Percentiles rank a stretch among this genome's conserved stretches.
Evolutionary conservation across 2,797 vertebrate genomes (phyloP).

Genomic region (Champsocephalus gunnari): DNA sequence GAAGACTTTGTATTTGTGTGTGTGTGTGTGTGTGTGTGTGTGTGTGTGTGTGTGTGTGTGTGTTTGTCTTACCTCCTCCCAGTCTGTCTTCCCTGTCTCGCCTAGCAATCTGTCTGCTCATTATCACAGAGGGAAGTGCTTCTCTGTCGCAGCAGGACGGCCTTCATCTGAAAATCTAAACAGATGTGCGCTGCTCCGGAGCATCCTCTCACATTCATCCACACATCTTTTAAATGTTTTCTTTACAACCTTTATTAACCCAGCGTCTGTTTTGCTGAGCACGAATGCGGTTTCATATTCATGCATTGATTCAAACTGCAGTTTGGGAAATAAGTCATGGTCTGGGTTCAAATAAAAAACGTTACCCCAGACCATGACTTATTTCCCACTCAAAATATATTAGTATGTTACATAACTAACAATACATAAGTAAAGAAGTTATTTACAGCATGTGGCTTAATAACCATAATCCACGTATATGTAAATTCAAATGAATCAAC

Average conservation of each 20-base stretch:
- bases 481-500: too few relatives aligned
- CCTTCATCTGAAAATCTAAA: slow-evolving; percentile 37
- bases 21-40: slow-evolving; percentile 25
- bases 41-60: slow-evolving; percentile 38
- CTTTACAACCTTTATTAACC: slow-evolving; percentile 36
- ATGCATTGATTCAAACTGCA: slow-evolving; percentile 9
- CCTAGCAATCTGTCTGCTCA: slow-evolving; percentile 62
- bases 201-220: slow-evolving; percentile 41
- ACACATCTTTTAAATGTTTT: slow-evolving; percentile 40
- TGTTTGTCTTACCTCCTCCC: slow-evolving; percentile 47
- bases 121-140: slow-evolving; percentile 72
- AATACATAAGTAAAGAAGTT: too few relatives aligned
- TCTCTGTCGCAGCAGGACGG: slow-evolving; percentile 51
- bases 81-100: slow-evolving; percentile 48
- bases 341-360: too few relatives aligned
- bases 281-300: slow-evolving; percentile 14
- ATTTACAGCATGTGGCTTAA: too few relatives aligned
- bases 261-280: slow-evolving; percentile 21
- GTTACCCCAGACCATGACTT: too few relatives aligned
- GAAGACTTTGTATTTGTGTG: slow-evolving; percentile 26
- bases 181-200: slow-evolving; percentile 64
- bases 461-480: too few relatives aligned
- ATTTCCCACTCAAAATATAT: too few relatives aligned
- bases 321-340: not conserved
- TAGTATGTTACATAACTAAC: too few relatives aligned